Evolutionary conservation across 2,113 vertebrate species (phyloP).

Genomic region (Atherinomorus stipes): DNA sequence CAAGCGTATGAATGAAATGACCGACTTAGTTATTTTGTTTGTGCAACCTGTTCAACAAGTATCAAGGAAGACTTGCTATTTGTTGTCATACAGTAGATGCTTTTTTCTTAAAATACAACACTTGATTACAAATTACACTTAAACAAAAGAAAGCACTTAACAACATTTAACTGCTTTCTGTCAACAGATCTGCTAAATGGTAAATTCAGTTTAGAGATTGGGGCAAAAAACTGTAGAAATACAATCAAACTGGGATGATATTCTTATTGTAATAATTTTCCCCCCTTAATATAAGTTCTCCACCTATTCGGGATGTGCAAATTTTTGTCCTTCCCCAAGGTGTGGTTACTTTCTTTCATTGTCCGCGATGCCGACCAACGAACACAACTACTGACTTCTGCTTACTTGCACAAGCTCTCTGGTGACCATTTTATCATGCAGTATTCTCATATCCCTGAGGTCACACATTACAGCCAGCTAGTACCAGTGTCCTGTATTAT

Average conservation of each 20-base stretch:
- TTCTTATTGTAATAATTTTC: slow-evolving; percentile 16
- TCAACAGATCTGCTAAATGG: background rate
- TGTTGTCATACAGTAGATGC: too few species aligned
- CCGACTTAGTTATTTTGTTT: too few species aligned
- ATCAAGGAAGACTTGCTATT: too few species aligned
- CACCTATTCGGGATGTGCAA: slow-evolving; percentile 40
- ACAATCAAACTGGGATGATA: background rate
- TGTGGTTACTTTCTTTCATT: slow-evolving; percentile 35
- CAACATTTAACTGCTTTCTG: background rate
- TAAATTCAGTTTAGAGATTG: background rate
- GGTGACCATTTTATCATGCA: slow-evolving; percentile 59
- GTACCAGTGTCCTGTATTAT: slow-evolving; percentile 68
- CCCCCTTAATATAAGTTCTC: slow-evolving; percentile 18
- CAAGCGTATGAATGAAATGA: too few species aligned
- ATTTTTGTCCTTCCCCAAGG: slow-evolving; percentile 53
- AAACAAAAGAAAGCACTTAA: background rate
- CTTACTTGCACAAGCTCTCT: slow-evolving; percentile 60
- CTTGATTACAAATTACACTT: too few species aligned
- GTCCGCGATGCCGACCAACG: slow-evolving; percentile 33
- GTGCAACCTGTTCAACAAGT: too few species aligned
- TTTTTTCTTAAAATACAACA: too few species aligned
- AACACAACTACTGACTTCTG: slow-evolving; percentile 34
- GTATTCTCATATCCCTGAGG: slow-evolving; percentile 44
- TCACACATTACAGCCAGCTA: slow-evolving; percentile 56
- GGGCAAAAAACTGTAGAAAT: background rate